Evolutionary conservation across 2,888 invertebrate genomes (phyloP).

Genomic region (Orthosia incerta): DNA sequence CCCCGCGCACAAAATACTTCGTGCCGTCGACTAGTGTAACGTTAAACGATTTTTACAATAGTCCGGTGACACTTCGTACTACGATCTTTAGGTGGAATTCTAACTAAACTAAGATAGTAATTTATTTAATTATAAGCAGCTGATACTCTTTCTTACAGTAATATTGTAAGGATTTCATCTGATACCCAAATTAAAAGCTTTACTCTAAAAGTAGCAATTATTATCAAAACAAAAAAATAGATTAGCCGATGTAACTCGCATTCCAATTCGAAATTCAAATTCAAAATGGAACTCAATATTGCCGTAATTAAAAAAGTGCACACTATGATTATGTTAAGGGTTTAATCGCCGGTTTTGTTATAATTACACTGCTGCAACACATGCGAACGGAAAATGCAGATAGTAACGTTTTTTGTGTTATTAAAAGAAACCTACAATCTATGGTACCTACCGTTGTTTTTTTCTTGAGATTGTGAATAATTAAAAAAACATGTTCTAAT

Average conservation of each 20-base stretch:
- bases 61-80: no score
- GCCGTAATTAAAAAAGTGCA: conserved; percentile 82
- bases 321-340: conserved; percentile 80
- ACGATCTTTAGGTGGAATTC: not conserved
- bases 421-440: conserved; percentile 44
- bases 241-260: conserved; percentile 28
- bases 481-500: not conserved
- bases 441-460: conserved; percentile 13
- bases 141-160: conserved; percentile 16
- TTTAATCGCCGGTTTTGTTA: conserved; percentile 74
- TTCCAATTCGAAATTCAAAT: conserved; percentile 65
- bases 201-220: conserved; percentile 51
- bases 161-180: conserved; percentile 4
- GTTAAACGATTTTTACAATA: no score
- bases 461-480: conserved; percentile 16
- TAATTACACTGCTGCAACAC: conserved; percentile 74
- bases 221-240: conserved; percentile 41
- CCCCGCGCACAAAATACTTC: no score
- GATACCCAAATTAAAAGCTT: conserved; percentile 14
- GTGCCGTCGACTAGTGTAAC: no score
- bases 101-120: no score
- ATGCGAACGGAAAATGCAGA: conserved; percentile 72
- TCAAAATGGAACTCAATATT: conserved; percentile 64
- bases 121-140: conserved; percentile 21
- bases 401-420: conserved; percentile 64